phyloP scores from a whole-genome alignment of 92 coral and sea anemone genomes.

The Epizoanthus ramosus region DNA sequence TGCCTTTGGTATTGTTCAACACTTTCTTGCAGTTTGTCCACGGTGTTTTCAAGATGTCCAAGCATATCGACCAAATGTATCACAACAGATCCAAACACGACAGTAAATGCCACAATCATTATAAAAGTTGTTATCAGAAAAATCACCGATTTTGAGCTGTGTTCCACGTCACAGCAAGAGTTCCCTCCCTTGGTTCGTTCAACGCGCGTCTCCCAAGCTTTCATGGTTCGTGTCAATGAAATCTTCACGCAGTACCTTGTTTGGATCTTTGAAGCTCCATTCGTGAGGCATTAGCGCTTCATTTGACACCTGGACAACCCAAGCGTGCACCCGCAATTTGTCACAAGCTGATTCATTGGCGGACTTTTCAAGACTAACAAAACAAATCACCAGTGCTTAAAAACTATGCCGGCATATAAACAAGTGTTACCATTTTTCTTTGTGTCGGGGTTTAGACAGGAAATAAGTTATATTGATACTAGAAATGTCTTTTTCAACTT shows the following conservation, averaged over 20 bases:
- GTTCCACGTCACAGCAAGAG: not conserved
- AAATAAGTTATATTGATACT: not conserved
- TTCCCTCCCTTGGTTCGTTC: constrained; percentile 18
- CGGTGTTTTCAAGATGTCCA: not conserved
- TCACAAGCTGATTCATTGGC: not conserved
- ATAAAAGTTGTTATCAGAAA: constrained; percentile 23
- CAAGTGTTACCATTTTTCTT: not conserved
- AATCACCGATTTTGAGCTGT: constrained; percentile 12
- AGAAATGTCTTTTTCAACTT: not conserved
- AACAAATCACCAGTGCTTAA: not conserved
- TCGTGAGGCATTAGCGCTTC: constrained; percentile 35
- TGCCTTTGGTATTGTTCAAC: constrained; percentile 7
- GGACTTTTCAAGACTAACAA: not conserved
- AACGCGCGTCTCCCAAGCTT: constrained; percentile 36
- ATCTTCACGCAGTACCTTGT: not conserved
- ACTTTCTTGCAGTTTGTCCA: constrained; percentile 28
- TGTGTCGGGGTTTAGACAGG: not conserved
- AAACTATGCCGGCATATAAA: not conserved
- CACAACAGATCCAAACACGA: constrained; percentile 40
- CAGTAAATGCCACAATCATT: constrained; percentile 14
- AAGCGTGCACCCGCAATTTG: not conserved
- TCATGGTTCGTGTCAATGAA: constrained; percentile 1
- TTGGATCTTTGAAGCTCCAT: not conserved
- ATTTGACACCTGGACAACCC: constrained; percentile 13
- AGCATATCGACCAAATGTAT: constrained; percentile 24